Conservation (phyloP, 2,888 invertebrate species). For the Cryptophagus acutangulus region DNA sequence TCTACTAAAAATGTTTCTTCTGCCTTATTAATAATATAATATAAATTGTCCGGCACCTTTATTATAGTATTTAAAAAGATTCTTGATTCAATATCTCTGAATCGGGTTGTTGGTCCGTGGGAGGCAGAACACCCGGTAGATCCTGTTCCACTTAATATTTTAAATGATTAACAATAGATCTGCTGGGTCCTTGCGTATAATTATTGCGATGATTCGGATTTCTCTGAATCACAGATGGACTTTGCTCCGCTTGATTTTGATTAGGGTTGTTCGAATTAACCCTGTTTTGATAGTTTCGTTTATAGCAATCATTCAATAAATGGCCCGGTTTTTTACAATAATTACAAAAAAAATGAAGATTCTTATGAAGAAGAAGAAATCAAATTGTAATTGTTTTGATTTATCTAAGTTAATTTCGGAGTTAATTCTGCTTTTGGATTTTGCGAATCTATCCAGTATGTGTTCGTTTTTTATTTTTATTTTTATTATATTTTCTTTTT, state of each 20-base stretch:
- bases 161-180: neutral
- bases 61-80: neutral
- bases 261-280: neutral
- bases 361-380: too few relatives aligned
- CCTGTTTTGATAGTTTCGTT: neutral
- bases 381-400: too few relatives aligned
- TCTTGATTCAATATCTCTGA: neutral
- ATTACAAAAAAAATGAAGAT: too few relatives aligned
- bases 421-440: too few relatives aligned
- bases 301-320: neutral
- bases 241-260: neutral
- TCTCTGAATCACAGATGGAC: neutral
- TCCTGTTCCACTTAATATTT: neutral
- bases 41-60: neutral
- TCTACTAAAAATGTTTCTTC: neutral
- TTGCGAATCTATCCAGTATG: too few relatives aligned
- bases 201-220: neutral
- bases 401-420: too few relatives aligned
- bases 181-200: neutral
- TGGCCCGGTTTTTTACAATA: conserved; percentile 5
- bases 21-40: neutral
- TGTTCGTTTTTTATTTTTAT: too few relatives aligned
- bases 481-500: too few relatives aligned
- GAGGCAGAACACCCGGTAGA: neutral
- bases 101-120: neutral